phyloP scores from a whole-genome alignment of 2,888 invertebrate species.

The Cerastis rubricosa region DNA sequence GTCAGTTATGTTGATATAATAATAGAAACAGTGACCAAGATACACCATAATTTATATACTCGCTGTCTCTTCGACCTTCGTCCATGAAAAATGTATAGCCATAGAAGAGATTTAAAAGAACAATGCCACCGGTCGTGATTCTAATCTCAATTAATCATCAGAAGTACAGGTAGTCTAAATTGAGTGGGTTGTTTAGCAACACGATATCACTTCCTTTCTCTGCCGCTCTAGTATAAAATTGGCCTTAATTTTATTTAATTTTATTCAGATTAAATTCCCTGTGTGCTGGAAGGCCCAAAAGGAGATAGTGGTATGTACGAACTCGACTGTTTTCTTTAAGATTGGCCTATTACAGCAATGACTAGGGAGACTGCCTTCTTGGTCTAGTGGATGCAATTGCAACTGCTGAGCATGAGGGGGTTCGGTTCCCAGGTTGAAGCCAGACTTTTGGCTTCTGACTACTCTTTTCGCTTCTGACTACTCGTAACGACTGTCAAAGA shows the following conservation, averaged over 20 bases:
- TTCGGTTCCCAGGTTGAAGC: too few relatives aligned
- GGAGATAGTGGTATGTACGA: too few relatives aligned
- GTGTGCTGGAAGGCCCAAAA: too few relatives aligned
- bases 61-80: neutral
- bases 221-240: slow-evolving; percentile 10
- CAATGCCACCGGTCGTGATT: slow-evolving; percentile 11
- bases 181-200: slow-evolving; percentile 16
- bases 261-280: neutral
- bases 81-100: neutral
- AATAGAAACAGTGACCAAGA: slow-evolving; percentile 28
- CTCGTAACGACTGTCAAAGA: too few relatives aligned
- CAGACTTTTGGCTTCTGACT: too few relatives aligned
- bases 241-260: slow-evolving; percentile 3
- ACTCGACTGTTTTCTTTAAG: too few relatives aligned
- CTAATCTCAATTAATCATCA: slow-evolving; percentile 44
- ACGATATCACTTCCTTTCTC: slow-evolving; percentile 37
- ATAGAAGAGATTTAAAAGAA: slow-evolving; percentile 6
- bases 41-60: neutral
- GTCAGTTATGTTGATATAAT: slow-evolving; percentile 4
- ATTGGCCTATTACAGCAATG: too few relatives aligned
- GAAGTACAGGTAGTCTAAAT: slow-evolving; percentile 1
- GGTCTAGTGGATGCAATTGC: too few relatives aligned
- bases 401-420: too few relatives aligned
- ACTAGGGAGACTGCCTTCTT: too few relatives aligned
- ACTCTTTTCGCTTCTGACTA: too few relatives aligned